Evolutionary conservation across 2,113 vertebrate genomes (phyloP), one percentile per base, ranked within the genome.

Genomic region (Stercorarius parasiticus): DNA sequence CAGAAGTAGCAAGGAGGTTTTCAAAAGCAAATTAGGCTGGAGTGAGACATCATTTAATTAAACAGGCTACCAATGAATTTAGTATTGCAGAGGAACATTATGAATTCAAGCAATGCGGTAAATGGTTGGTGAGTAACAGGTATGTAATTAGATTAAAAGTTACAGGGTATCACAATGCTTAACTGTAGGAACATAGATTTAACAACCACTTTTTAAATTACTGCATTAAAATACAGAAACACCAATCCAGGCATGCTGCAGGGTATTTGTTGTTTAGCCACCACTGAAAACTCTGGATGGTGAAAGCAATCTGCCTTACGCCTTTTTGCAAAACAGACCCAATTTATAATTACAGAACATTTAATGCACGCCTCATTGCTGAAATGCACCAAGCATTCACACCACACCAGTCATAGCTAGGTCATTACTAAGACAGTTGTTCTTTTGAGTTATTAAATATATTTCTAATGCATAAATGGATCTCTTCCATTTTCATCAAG

Each of bases 101-200:
- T 21, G 62, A 83, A 85, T 76, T 94, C 45, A 42, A 91, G 86
- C 83, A 85, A 53, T 10, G 23, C 5, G 7, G 86, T 61, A 82
- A 82, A 80, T 53, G 73, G 34, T 67, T 90, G 76, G 56, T 92
- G 69, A 95, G 86, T 65, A 95, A 92, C 53, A 93, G 49, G 58
- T 42, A 62, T 3, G 27, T 42, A 80, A 87, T 87, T 72, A 92
- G 65, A 76, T 49, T 18, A 53, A 38, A 87, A 89, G 30, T 92
- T 89, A 95, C 30, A 58, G 30, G 15, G 13, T 82, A 72, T 79
- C 43, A 59, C 80, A 88, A 88, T 84, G 61, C 30, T 16, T 82
- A 91, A 56, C 52, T 59, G 13, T 6, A 78, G 40, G 52, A 84
- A 62, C 45, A 83, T 2, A 47, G 69, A 76, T 67, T 77, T 81